Conservation (phyloP, 2,888 invertebrate genomes). For the Notocelia uddmanniana region DNA sequence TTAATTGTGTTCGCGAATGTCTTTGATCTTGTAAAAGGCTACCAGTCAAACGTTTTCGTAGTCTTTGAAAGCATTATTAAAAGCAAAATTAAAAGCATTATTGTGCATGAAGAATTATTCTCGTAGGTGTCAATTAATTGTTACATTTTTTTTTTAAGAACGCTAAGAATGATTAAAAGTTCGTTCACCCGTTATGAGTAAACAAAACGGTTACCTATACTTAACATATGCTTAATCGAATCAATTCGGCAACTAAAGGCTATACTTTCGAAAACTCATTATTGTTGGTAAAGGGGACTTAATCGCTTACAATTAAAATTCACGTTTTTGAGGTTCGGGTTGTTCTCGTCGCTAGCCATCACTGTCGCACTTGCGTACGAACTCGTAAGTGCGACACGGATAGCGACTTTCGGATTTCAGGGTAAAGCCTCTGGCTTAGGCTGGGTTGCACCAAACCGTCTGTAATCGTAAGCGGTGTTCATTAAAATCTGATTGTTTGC, state of each 20-base stretch:
- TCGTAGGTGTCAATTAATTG: slow-evolving; percentile 40
- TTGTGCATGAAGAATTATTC: slow-evolving; percentile 26
- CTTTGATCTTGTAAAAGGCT: slow-evolving; percentile 41
- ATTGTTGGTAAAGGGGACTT: no score
- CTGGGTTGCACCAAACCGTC: no score
- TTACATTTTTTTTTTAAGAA: slow-evolving; percentile 12
- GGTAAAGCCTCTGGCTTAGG: no score
- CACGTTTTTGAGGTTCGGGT: no score
- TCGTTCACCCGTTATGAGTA: slow-evolving; percentile 26
- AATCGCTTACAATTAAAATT: no score
- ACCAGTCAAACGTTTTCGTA: slow-evolving; percentile 22
- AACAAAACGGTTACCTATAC: slow-evolving; percentile 1
- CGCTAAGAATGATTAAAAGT: slow-evolving; percentile 24
- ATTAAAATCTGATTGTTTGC: no score
- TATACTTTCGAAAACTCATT: neutral
- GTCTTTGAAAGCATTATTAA: slow-evolving; percentile 34
- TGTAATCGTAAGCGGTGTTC: no score
- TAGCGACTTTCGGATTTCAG: no score
- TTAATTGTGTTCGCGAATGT: slow-evolving; percentile 28
- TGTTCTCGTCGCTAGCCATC: no score
- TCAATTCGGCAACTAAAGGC: neutral
- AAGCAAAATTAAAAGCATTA: no score
- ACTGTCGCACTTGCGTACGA: no score
- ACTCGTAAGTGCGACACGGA: no score
- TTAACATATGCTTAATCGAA: neutral